These are phyloP conservation scores for Caradrina clavipalpis DNA, from an alignment of 2,888 invertebrate genomes.

Conservation along the genomic window DNA sequence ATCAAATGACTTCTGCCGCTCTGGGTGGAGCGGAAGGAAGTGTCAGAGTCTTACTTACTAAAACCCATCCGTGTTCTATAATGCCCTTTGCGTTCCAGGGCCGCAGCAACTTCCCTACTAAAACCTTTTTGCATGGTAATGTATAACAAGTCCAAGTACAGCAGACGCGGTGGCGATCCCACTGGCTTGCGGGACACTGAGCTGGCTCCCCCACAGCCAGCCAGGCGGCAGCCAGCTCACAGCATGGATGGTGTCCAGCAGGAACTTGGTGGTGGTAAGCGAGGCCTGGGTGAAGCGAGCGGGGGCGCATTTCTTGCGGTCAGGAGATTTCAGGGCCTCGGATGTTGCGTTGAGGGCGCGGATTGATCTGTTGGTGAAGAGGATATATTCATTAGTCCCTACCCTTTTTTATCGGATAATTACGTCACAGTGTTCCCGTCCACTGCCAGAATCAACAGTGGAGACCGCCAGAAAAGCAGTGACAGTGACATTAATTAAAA, in stretches of 20 bases:
- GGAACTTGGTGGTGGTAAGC: conserved; percentile 80
- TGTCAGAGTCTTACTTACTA: no score
- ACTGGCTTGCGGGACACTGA: conserved; percentile 81
- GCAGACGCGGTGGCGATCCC: conserved; percentile 79
- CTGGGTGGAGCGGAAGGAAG: no score
- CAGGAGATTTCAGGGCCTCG: conserved; percentile 69
- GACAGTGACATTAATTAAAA: no score
- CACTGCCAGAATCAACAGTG: no score
- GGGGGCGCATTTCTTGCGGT: conserved; percentile 77
- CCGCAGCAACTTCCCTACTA: conserved; percentile 27
- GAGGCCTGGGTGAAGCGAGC: conserved; percentile 82
- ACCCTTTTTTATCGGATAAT: neutral
- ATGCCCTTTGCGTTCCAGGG: no score
- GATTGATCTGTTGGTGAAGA: conserved; percentile 76
- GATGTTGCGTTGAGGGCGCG: conserved; percentile 77
- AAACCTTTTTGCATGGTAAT: conserved; percentile 80
- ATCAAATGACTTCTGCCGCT: no score
- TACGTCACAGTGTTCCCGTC: no score
- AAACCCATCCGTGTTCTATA: no score
- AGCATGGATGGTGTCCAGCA: conserved; percentile 94
- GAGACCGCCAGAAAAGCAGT: no score
- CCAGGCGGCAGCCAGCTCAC: conserved; percentile 95
- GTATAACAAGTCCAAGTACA: conserved; percentile 78
- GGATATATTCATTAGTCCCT: no score
- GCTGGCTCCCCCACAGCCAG: conserved; percentile 94